A percentile compares a stretch with the other conserved stretches of the same genome.
Conservation (phyloP, 2,888 invertebrate genomes). For the Erannis defoliaria region DNA sequence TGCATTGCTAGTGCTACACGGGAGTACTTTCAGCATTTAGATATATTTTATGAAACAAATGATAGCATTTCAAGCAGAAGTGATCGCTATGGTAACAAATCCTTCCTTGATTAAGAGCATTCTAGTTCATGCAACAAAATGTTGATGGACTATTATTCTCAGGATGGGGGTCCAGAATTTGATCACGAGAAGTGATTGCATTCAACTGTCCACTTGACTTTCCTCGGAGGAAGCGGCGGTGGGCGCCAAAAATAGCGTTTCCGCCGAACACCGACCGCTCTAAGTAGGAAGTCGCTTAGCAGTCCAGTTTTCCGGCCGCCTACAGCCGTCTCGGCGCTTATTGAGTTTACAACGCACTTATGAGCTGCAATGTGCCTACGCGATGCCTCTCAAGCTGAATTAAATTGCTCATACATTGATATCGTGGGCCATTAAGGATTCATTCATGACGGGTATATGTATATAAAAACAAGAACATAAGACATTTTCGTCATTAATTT, state of each 20-base stretch:
- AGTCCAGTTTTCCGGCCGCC: constrained; percentile 82
- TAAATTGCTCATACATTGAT: constrained; percentile 80
- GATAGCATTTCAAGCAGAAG: too few relatives aligned
- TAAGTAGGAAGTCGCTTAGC: constrained; percentile 84
- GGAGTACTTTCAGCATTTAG: not conserved
- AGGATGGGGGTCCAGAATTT: constrained; percentile 45
- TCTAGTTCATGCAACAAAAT: not conserved
- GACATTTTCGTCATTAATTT: constrained; percentile 1
- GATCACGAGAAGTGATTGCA: constrained; percentile 62
- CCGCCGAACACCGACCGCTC: constrained; percentile 74
- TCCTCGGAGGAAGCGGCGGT: constrained; percentile 82
- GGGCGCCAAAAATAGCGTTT: constrained; percentile 86
- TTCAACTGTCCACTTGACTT: constrained; percentile 70
- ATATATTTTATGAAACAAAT: not conserved
- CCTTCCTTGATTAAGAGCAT: not conserved
- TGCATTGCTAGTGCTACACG: not conserved
- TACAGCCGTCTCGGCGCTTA: constrained; percentile 80
- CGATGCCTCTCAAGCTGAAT: constrained; percentile 79
- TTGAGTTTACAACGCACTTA: constrained; percentile 84
- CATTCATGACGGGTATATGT: constrained; percentile 48
- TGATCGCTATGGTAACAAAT: not conserved
- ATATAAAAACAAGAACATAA: constrained; percentile 20
- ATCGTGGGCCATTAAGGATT: constrained; percentile 67
- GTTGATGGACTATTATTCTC: not conserved
- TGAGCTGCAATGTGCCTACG: constrained; percentile 79